phyloP scores from a whole-genome alignment of 1,140 invertebrate species.

The Drosophila santomea region DNA sequence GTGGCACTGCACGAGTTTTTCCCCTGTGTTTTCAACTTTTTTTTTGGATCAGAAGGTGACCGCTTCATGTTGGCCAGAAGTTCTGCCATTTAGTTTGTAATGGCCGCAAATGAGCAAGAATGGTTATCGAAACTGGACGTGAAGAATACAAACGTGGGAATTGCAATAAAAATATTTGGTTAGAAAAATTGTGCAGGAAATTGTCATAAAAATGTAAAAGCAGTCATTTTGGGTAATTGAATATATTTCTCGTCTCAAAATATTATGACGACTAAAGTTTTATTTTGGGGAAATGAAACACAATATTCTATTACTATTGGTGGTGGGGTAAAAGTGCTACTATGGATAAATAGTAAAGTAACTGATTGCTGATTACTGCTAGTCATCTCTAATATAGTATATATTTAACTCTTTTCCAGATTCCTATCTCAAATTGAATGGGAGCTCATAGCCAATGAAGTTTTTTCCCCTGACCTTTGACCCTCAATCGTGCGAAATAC shows the following conservation, averaged over 20 bases:
- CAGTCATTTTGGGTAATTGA: background rate
- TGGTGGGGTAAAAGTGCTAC: too few species aligned
- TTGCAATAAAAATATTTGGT: background rate
- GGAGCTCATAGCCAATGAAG: slow-evolving; percentile 14
- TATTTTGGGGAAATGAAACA: too few species aligned
- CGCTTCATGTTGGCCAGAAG: slow-evolving; percentile 41
- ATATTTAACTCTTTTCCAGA: background rate
- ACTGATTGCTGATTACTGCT: too few species aligned
- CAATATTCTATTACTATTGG: too few species aligned
- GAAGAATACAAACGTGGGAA: slow-evolving; percentile 8
- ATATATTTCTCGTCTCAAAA: too few species aligned
- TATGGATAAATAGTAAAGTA: too few species aligned
- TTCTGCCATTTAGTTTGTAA: slow-evolving; percentile 62
- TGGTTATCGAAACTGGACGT: slow-evolving; percentile 4
- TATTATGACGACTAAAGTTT: too few species aligned
- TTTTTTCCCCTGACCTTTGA: slow-evolving; percentile 18
- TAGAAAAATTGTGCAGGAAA: background rate
- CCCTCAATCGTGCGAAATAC: slow-evolving; percentile 44
- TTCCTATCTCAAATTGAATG: background rate
- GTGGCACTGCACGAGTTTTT: background rate
- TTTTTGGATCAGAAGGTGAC: slow-evolving; percentile 41
- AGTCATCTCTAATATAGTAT: background rate
- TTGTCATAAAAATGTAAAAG: background rate
- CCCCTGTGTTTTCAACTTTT: background rate
- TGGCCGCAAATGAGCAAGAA: slow-evolving; percentile 38